Conservation (phyloP, 2,113 vertebrate species). For the Zapornia atra region DNA sequence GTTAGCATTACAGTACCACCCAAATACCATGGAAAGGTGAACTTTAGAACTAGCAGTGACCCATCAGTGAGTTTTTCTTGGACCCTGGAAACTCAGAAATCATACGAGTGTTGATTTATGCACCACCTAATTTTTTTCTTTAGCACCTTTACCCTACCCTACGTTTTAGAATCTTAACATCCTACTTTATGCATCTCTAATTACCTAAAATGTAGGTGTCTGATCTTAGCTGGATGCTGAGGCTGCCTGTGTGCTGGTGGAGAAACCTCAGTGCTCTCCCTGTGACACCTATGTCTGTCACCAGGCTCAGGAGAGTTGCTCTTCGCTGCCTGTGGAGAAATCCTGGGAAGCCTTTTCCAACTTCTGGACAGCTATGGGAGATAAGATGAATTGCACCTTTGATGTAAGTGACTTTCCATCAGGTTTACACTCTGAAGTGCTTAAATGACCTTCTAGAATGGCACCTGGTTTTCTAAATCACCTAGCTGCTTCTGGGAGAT, state of each 20-base stretch:
- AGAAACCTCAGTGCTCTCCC: background rate
- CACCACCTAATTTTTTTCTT: background rate
- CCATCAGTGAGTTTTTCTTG: background rate
- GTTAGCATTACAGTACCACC: background rate
- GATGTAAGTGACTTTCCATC: background rate
- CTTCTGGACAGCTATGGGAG: background rate
- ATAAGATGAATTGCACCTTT: background rate
- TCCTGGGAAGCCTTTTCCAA: background rate
- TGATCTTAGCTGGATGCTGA: background rate
- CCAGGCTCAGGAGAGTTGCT: background rate
- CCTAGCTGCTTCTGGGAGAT: background rate
- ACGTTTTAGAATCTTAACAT: background rate
- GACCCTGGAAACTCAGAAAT: background rate
- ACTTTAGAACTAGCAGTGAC: background rate
- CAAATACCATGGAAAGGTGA: background rate
- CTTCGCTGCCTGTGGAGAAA: background rate
- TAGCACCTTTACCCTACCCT: background rate
- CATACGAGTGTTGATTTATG: background rate
- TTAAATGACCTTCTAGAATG: background rate
- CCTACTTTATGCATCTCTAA: background rate
- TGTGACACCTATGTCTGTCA: background rate
- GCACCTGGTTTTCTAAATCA: background rate
- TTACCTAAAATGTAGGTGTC: too few species aligned
- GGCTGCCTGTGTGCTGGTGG: background rate
- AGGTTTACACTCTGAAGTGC: background rate